Evolutionary conservation across 2,113 vertebrate genomes (phyloP), one percentile per base, ranked within the genome.

Genomic region (Peromyscus maniculatus): DNA sequence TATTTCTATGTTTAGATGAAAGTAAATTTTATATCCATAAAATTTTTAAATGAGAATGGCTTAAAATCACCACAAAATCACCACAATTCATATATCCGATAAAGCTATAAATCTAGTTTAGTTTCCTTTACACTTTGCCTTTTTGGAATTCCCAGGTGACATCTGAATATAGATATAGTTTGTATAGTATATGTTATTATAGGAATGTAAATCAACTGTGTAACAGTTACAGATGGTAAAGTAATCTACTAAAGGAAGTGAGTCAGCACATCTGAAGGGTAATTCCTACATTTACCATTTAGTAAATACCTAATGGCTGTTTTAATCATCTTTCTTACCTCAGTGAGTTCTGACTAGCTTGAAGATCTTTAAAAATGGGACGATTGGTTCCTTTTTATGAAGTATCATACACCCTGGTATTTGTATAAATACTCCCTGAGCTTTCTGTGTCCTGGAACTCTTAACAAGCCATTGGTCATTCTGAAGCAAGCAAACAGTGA

Each of bases 341-440:
- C 10, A 17, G 49, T 94, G 49, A 89, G 91, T 91, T 97, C 87
- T 92, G 2, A 92, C 67, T 78, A 84, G 36, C 75, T 89, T 55
- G 33, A 52, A 6, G 97, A 72, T 90, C 71, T 92, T 78, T 92
- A 52, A 75, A 90, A 87, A 57, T 69, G 49, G 71, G 71, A 89
- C 36, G 7, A 22, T 64, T 95, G 66, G 86, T 95, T 97, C 55
- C 43, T 82, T 28, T 72, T 87, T 83, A 46, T 94, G 72, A 94
- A 86, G 31, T 77, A 91, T 84, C 2, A 0, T 75, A n/a, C 69
- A 3, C 1, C 0, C 72, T 67, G 46, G 31, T 92, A 59, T 95
- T 97, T 97, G 71, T 87, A 77, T 95, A 96, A 97, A 94, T 74
- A 74, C 46, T 93, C 15, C 83, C 96, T 95, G 90, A n/a, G 79